Evolutionary conservation across 2,797 vertebrate genomes (phyloP).

Genomic region (Acanthopagrus latus): DNA sequence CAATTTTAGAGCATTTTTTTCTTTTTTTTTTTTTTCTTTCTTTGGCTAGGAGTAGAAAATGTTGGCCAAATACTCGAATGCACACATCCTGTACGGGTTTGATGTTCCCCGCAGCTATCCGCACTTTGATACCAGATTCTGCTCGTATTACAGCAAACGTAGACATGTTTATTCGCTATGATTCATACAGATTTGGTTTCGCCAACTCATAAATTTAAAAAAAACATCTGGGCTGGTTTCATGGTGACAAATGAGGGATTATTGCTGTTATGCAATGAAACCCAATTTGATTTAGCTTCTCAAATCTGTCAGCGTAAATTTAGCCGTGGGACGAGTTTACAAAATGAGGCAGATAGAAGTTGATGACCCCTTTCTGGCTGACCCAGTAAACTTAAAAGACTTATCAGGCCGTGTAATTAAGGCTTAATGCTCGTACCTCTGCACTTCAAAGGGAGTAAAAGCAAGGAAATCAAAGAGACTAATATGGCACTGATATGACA

Average conservation of each 20-base stretch:
- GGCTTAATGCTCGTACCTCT: slow-evolving; percentile 53
- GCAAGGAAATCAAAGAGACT: slow-evolving; percentile 63
- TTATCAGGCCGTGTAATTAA: slow-evolving; percentile 55
- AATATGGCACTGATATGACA: slow-evolving; percentile 39
- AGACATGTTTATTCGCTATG: neutral
- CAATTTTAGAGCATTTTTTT: neutral
- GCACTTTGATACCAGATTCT: neutral
- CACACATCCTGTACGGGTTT: neutral
- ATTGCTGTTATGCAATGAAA: slow-evolving; percentile 27
- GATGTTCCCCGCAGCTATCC: neutral
- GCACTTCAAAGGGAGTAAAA: slow-evolving; percentile 63
- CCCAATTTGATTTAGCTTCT: slow-evolving; percentile 25
- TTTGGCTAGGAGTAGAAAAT: neutral
- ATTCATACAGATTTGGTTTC: slow-evolving; percentile 23
- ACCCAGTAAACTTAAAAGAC: slow-evolving; percentile 52
- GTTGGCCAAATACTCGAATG: neutral
- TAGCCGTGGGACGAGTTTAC: slow-evolving; percentile 29
- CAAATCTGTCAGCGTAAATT: slow-evolving; percentile 42
- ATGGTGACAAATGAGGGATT: slow-evolving; percentile 38
- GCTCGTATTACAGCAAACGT: neutral
- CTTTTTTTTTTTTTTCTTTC: neutral
- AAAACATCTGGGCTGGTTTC: slow-evolving; percentile 29
- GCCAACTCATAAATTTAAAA: slow-evolving; percentile 13
- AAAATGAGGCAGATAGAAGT: slow-evolving; percentile 44
- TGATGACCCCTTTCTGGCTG: slow-evolving; percentile 43